Conservation (phyloP, 92 coral and sea anemone species). For the Porites lobata region DNA sequence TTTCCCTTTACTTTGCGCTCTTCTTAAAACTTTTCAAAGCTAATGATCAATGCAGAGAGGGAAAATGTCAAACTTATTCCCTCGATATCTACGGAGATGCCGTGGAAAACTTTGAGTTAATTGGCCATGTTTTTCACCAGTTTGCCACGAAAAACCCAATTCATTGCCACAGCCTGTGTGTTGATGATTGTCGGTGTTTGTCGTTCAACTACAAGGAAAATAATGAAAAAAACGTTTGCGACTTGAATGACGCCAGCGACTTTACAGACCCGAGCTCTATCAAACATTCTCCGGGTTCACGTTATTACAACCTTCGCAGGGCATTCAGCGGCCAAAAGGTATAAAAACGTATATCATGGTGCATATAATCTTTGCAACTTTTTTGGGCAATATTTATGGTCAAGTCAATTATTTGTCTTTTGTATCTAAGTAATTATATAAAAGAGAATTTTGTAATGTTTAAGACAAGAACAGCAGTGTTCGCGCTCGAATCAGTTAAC, state of each 20-base stretch:
- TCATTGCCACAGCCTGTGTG: constrained; percentile 13
- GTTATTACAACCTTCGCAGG: neutral
- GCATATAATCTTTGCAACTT: too few relatives aligned
- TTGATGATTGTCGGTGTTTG: constrained; percentile 30
- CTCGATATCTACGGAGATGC: constrained; percentile 12
- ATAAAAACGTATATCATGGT: too few relatives aligned
- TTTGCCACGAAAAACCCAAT: constrained; percentile 1
- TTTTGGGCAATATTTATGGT: too few relatives aligned
- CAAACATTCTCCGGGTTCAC: too few relatives aligned
- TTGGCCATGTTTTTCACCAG: constrained; percentile 9
- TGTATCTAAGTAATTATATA: too few relatives aligned
- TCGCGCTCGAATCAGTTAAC: too few relatives aligned
- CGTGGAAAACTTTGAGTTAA: constrained; percentile 16
- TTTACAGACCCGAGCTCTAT: constrained; percentile 1
- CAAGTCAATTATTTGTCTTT: too few relatives aligned
- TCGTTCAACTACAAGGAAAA: too few relatives aligned
- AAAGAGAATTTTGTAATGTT: too few relatives aligned
- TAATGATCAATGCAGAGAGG: neutral
- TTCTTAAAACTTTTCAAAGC: neutral
- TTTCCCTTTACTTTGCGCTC: neutral
- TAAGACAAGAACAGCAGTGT: too few relatives aligned
- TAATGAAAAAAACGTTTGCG: neutral
- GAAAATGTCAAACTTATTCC: neutral
- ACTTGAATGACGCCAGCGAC: neutral
- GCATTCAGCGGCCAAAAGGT: neutral